These are phyloP conservation scores for Myotis yumanensis DNA, from an alignment of 2,113 vertebrate genomes.

Conservation along the genomic window DNA sequence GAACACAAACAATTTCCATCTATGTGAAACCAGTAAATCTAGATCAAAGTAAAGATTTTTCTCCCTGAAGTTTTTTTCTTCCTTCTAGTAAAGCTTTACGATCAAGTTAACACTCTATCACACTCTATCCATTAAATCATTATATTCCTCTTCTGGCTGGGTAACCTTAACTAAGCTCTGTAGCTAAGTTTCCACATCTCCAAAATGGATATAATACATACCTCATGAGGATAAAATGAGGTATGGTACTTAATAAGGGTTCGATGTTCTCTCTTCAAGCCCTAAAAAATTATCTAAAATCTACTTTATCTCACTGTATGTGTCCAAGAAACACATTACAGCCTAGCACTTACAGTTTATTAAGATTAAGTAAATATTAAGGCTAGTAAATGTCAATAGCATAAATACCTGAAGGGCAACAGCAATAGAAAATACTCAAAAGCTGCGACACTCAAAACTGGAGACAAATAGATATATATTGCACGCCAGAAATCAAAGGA, in stretches of 20 bases:
- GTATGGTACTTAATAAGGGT: neutral
- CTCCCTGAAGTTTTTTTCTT: neutral
- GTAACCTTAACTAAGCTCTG: neutral
- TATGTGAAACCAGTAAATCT: neutral
- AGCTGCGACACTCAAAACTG: neutral
- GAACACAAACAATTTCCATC: neutral
- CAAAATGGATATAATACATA: neutral
- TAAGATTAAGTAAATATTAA: constrained; percentile 21
- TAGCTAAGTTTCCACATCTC: neutral
- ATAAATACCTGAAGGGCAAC: neutral
- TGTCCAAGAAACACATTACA: neutral
- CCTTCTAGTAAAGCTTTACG: neutral
- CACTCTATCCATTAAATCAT: neutral
- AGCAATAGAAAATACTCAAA: constrained; percentile 13
- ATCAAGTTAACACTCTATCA: neutral
- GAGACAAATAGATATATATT: neutral
- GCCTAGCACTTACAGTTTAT: neutral
- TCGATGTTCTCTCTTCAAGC: constrained; percentile 10
- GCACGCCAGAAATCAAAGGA: neutral
- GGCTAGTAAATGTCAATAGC: neutral
- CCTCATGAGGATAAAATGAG: neutral
- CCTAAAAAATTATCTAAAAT: constrained; percentile 2
- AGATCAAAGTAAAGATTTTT: neutral
- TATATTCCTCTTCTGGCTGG: neutral
- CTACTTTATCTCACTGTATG: neutral